Base-by-base conservation (phyloP, 2,113 vertebrate species). In the Epinephelus moara region DNA sequence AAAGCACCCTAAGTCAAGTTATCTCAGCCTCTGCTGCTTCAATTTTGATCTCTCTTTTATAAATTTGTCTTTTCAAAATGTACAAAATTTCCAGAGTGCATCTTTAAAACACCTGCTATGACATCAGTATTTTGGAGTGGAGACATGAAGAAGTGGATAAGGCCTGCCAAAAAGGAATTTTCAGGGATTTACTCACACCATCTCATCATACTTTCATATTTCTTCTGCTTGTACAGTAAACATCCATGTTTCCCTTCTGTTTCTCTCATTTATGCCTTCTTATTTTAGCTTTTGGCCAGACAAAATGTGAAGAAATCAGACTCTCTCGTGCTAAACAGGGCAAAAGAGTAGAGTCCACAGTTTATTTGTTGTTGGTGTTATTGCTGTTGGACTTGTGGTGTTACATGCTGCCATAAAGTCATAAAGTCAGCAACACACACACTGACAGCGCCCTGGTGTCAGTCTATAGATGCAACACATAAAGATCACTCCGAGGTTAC, bases 301-400 rank as follows among this genome's bases (percentile, higher is more conserved):
- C 68, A n/a, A 40, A 63, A 67, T 37, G 1, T 72, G 23, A 77
- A 47, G 57, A 69, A 78, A 56, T 79, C 52, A 0, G 56, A 27
- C 70, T 76, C 45, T 76, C 49, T 84, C 60, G 66, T n/a, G 76
- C 5, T 30, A 30, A 64, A 60, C 47, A 1, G 61, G 50, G 78
- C 56, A 40, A 86, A 75, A 52, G 61, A 57, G 56, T 21, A 75
- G 17, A 70, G 62, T 70, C 63, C 42, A 33, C 25, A 19, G 23
- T 63, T 59, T 56, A 63, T 75, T 76, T 83, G 53, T 55, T 90
- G 60, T 77, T 85, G 68, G 67, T 87, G 74, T 84, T 88, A 30
- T 67, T 75, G 69, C 84, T 91, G 89, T 90, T 93, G 84, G 66
- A 30, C 63, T 77, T 55, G 25, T 68, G 27, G 61, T 60, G n/a